Conservation (phyloP, 1,140 invertebrate genomes). For the Leptonema lineaticorne region DNA sequence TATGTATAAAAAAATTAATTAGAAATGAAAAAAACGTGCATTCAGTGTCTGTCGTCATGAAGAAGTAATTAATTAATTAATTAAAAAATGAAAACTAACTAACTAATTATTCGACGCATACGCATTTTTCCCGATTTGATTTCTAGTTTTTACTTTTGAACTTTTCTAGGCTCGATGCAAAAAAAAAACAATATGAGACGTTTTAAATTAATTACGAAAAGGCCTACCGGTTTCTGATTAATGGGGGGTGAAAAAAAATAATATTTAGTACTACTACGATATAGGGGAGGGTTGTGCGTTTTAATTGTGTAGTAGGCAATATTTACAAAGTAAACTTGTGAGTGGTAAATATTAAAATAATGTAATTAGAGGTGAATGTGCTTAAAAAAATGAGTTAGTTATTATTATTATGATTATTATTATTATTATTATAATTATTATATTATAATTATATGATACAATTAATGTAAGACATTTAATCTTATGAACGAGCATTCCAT, state of each 20-base stretch:
- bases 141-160: too few relatives aligned
- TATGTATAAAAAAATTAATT: too few relatives aligned
- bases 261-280: conserved; percentile 27
- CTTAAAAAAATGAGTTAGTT: conserved; percentile 41
- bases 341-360: conserved; percentile 36
- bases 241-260: not conserved
- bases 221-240: conserved; percentile 31
- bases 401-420: too few relatives aligned
- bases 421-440: not conserved
- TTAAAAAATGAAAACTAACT: conserved; percentile 20
- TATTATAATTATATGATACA: conserved; percentile 1
- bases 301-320: conserved; percentile 42
- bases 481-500: conserved; percentile 42
- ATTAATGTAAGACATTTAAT: conserved; percentile 40
- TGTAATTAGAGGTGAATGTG: conserved; percentile 43
- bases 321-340: conserved; percentile 35
- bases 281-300: conserved; percentile 41
- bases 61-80: too few relatives aligned
- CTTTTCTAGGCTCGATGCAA: conserved; percentile 36
- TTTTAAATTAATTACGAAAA: too few relatives aligned
- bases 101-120: too few relatives aligned
- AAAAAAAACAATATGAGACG: too few relatives aligned
- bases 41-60: too few relatives aligned
- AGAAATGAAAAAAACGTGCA: conserved; percentile 22
- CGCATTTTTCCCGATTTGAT: too few relatives aligned